These are phyloP conservation scores for Phataginus tetradactyla DNA, from an alignment of 2,797 vertebrate species.

Conservation along the genomic window DNA sequence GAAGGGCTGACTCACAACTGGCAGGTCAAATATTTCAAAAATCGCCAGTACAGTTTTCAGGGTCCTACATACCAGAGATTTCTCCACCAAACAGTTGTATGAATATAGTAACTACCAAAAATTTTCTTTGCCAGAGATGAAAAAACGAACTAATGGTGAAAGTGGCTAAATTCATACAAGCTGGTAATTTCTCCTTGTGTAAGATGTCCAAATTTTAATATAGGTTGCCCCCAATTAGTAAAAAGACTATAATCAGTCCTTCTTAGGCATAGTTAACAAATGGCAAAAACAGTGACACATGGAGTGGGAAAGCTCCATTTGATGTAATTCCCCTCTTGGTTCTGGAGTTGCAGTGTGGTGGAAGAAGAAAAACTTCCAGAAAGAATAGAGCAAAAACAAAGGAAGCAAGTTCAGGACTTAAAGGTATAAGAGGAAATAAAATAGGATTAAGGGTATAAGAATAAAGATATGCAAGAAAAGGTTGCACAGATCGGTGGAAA, in stretches of 20 bases:
- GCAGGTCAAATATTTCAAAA: background rate
- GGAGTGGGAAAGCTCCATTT: background rate
- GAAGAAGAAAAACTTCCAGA: slow-evolving; percentile 29
- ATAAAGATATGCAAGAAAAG: background rate
- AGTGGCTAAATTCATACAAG: background rate
- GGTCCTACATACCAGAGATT: background rate
- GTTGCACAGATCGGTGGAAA: background rate
- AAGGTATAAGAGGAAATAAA: background rate
- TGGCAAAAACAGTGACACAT: background rate
- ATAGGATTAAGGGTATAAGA: background rate
- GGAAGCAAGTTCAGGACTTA: background rate
- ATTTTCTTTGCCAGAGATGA: background rate
- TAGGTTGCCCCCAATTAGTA: background rate
- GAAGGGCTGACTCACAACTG: background rate
- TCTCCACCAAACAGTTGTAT: background rate
- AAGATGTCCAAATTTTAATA: background rate
- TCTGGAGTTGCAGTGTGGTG: background rate
- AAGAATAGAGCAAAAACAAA: background rate
- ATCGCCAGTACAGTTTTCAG: background rate
- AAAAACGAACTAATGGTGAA: background rate
- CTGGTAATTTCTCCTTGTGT: background rate
- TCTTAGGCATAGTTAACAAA: background rate
- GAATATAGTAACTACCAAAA: background rate
- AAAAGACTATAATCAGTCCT: background rate
- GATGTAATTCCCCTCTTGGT: background rate